Evolutionary conservation across 1,140 invertebrate genomes (phyloP).

Genomic region (Arion vulgaris): DNA sequence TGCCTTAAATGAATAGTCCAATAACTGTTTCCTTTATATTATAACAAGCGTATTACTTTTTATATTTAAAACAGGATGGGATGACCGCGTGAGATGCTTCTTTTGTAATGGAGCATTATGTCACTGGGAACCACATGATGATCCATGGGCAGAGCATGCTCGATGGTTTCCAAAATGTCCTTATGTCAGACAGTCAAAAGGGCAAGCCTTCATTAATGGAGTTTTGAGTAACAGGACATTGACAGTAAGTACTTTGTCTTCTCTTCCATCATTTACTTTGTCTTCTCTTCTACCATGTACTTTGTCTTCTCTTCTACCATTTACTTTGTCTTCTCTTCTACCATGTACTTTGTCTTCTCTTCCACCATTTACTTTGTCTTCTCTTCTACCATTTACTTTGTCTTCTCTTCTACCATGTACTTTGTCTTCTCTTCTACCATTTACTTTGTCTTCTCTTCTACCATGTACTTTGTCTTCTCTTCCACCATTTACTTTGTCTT

Average conservation of each 20-base stretch:
- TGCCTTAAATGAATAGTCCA: too few relatives aligned
- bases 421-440: neutral
- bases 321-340: too few relatives aligned
- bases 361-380: neutral
- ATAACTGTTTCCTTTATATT: too few relatives aligned
- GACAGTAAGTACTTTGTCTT: neutral
- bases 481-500: too few relatives aligned
- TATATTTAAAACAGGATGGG: constrained; percentile 74
- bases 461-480: too few relatives aligned
- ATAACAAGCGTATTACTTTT: too few relatives aligned
- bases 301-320: too few relatives aligned
- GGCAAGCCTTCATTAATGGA: constrained; percentile 80
- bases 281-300: too few relatives aligned
- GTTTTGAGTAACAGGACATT: constrained; percentile 21
- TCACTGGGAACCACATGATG: constrained; percentile 82
- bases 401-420: neutral
- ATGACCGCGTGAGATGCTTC: constrained; percentile 84
- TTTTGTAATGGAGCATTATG: constrained; percentile 83
- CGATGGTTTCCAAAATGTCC: constrained; percentile 78
- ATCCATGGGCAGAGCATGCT: constrained; percentile 83
- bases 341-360: neutral
- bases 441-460: too few relatives aligned
- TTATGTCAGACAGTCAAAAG: constrained; percentile 83
- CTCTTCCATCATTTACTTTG: too few relatives aligned
- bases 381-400: neutral